Percentiles rank a stretch among this genome's conserved stretches.
Conservation (phyloP, 1,140 invertebrate species). For the Bombus huntii region DNA sequence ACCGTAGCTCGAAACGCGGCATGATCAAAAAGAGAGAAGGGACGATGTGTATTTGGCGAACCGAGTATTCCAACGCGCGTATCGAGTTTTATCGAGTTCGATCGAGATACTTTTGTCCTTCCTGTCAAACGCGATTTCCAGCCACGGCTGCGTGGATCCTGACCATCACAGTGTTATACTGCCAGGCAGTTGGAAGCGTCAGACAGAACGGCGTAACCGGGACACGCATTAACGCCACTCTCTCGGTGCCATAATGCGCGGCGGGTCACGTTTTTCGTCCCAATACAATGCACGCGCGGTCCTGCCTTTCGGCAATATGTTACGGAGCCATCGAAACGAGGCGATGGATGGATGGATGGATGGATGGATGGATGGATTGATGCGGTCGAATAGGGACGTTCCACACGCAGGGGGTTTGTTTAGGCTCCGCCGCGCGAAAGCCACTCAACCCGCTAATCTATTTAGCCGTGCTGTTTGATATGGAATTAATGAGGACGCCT, state of each 20-base stretch:
- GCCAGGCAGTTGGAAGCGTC: constrained; percentile 71
- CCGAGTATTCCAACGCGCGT: not conserved
- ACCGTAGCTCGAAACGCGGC: not conserved
- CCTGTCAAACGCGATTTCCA: not conserved
- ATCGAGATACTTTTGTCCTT: constrained; percentile 7
- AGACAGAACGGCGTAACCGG: constrained; percentile 59
- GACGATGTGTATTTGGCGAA: not conserved
- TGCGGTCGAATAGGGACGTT: constrained; percentile 49
- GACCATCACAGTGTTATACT: not conserved
- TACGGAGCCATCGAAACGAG: constrained; percentile 63
- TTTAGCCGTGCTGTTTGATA: constrained; percentile 82
- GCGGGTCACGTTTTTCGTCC: constrained; percentile 42
- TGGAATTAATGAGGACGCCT: constrained; percentile 81
- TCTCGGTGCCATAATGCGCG: constrained; percentile 61
- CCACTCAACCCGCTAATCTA: constrained; percentile 82
- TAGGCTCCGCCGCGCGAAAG: constrained; percentile 76
- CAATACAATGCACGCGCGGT: constrained; percentile 40
- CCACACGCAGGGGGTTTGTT: constrained; percentile 73
- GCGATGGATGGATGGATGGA: constrained; percentile 43
- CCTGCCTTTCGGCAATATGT: constrained; percentile 73
- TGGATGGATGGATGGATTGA: constrained; percentile 55
- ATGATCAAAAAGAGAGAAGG: not conserved
- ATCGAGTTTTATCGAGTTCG: constrained; percentile 43
- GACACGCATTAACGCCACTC: constrained; percentile 78
- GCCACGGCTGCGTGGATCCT: not conserved